Evolutionary conservation across 2,888 invertebrate species (phyloP), one percentile per base, ranked within the genome.

Genomic region (Tachina grossa): DNA sequence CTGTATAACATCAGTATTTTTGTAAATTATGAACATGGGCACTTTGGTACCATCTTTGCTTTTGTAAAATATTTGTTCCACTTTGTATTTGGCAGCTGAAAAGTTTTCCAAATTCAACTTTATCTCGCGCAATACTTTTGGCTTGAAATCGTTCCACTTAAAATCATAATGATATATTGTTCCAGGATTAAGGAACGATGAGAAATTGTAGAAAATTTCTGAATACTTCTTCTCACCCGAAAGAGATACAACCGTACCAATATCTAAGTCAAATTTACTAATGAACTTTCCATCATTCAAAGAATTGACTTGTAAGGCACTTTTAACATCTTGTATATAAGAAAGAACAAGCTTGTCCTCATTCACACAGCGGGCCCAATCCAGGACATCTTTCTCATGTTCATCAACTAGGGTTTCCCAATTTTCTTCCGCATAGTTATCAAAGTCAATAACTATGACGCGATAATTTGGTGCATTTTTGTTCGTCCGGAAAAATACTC

Each of bases 261-360:
- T 96, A 88, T 96, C 97, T 85, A 98, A 92, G 0, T 96, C 95
- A 89, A 99, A 96, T 85, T 95, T 94, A 88, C 95, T 94, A 43
- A 97, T 91, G 76, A 96, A 91, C 75, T 95, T 93, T 22, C 99
- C 99, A 13, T 95, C 94, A 76, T 93, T 93, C 88, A 98, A 93
- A 87, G 95, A 95, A 92, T 97, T 95, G 11, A 99, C 93, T 93
- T 97, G 96, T 68, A 99, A 94, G 5, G 96, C 95, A 92, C 96
- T 97, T 97, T 98, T 98, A 10, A 99, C 99, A 94, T 99, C 98
- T 90, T 97, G 95, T 82, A 99, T 95, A 91, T 98, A 99, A 91
- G 96, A 96, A 49, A 98, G 93, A 72, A 98, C 95, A 49, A 99
- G 93, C 92, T 97, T 96, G 91, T 98, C 95, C n/a, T 95, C 93